Evolutionary conservation across 2,797 vertebrate species (phyloP).

Genomic region (Gymnoscopelus microlampas): DNA sequence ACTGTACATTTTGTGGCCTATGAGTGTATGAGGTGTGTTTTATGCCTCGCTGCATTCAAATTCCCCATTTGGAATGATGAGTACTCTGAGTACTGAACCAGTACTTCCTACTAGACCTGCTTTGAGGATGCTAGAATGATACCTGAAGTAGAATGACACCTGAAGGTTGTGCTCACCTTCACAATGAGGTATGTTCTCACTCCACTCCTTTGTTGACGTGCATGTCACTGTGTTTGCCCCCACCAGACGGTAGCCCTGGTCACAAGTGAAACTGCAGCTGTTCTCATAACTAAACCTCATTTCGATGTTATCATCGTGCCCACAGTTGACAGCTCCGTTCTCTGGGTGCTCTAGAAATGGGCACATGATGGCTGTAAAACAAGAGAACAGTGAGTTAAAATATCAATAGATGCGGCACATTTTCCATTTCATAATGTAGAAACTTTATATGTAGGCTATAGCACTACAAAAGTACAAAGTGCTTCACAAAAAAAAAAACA

Average conservation of each 20-base stretch:
- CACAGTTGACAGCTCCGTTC: conserved; percentile 68
- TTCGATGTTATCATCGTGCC: conserved; percentile 41
- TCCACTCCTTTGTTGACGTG: conserved; percentile 78
- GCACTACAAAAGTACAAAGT: too few species aligned
- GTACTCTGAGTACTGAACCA: too few species aligned
- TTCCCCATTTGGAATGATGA: too few species aligned
- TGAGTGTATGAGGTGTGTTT: too few species aligned
- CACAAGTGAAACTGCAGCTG: conserved; percentile 80
- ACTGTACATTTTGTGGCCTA: neutral
- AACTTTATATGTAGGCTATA: too few species aligned
- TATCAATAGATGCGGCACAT: too few species aligned
- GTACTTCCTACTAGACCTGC: too few species aligned
- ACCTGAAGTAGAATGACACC: neutral
- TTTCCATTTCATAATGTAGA: too few species aligned
- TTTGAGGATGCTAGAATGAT: neutral
- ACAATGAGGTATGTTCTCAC: conserved; percentile 72
- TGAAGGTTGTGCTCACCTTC: conserved; percentile 62
- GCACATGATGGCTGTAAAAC: conserved; percentile 70
- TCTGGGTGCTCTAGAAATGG: conserved; percentile 46
- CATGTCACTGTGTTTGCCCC: conserved; percentile 71
- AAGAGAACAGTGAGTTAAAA: neutral
- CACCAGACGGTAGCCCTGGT: conserved; percentile 68
- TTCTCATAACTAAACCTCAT: conserved; percentile 67
- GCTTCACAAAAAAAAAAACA: too few species aligned
- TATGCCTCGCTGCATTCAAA: too few species aligned